Conservation (phyloP, 2,797 vertebrate species). For the Enteromius treurensis region DNA sequence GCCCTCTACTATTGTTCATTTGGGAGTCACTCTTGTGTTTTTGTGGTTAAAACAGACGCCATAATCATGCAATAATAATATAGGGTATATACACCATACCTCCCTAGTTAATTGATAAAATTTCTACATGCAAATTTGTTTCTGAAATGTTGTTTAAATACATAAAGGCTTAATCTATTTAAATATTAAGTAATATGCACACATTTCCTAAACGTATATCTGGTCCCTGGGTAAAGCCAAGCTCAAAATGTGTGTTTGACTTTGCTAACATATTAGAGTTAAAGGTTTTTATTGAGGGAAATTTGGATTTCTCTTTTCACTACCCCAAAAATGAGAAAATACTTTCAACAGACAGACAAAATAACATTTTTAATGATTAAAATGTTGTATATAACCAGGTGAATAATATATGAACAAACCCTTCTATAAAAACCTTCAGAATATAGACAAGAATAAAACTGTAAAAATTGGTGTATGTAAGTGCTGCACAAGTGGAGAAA, state of each 20-base stretch:
- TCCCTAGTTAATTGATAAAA: not conserved
- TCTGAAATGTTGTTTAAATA: not conserved
- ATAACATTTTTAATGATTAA: not conserved
- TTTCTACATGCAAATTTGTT: not conserved
- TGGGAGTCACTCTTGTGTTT: no score
- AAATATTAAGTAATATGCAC: not conserved
- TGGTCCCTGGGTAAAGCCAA: not conserved
- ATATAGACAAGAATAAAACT: not conserved
- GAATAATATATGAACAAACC: not conserved
- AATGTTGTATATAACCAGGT: not conserved
- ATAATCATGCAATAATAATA: not conserved
- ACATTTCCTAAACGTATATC: not conserved
- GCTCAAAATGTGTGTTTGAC: not conserved
- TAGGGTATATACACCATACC: not conserved
- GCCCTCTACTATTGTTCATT: not conserved
- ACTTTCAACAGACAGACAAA: not conserved
- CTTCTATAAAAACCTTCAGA: not conserved
- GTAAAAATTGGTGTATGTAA: not conserved
- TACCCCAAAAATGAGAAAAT: not conserved
- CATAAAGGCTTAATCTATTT: not conserved
- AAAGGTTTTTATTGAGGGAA: not conserved
- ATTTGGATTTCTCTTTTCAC: not conserved
- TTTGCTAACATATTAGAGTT: not conserved
- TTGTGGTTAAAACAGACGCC: not conserved
- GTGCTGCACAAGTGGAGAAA: not conserved